These are phyloP conservation scores for Lamellibrachia satsuma DNA, from an alignment of 2,888 invertebrate species.

Conservation along the genomic window DNA sequence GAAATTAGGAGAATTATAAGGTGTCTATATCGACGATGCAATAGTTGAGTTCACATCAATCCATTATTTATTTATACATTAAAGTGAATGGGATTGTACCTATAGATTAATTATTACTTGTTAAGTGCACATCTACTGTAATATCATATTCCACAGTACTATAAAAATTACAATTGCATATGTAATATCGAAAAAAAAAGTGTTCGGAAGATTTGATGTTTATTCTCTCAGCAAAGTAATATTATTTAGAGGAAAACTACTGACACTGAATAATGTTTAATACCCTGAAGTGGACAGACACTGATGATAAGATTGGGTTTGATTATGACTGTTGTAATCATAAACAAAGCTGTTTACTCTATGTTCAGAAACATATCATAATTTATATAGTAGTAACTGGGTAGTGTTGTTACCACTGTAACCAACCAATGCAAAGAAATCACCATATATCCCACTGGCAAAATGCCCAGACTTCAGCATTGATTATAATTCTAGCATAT, in stretches of 20 bases:
- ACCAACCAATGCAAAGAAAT: too few relatives aligned
- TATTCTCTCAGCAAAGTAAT: neutral
- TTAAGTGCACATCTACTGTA: neutral
- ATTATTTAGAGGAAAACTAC: neutral
- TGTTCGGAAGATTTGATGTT: neutral
- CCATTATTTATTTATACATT: neutral
- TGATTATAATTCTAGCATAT: too few relatives aligned
- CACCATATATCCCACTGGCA: too few relatives aligned
- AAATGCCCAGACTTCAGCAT: too few relatives aligned
- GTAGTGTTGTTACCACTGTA: too few relatives aligned
- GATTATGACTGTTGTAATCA: too few relatives aligned
- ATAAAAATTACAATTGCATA: neutral
- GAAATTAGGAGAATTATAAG: conserved; percentile 3
- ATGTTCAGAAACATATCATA: too few relatives aligned
- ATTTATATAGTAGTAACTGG: too few relatives aligned
- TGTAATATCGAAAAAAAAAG: neutral
- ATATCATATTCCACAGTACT: neutral
- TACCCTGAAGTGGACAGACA: too few relatives aligned
- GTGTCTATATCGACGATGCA: neutral
- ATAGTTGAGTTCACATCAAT: neutral
- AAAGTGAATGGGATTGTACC: neutral
- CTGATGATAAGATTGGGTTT: too few relatives aligned
- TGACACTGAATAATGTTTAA: too few relatives aligned
- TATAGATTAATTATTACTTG: neutral
- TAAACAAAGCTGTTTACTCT: too few relatives aligned